These are phyloP conservation scores for Lucifuga dentata DNA, from an alignment of 2,113 vertebrate genomes.

Conservation along the genomic window DNA sequence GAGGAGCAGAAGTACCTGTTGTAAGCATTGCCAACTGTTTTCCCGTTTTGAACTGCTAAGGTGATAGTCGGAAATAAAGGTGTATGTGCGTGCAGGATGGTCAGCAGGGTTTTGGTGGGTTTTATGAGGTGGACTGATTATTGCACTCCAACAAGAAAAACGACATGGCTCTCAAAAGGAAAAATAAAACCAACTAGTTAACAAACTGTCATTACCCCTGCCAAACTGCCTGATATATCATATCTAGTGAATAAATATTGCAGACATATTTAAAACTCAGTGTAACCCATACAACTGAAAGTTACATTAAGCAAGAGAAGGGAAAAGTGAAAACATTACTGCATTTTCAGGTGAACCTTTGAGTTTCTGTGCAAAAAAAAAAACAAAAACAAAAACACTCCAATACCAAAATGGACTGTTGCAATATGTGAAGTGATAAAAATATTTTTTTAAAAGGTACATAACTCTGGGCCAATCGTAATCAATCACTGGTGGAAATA, in stretches of 20 bases:
- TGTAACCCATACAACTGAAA: constrained; percentile 73
- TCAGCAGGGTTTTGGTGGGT: constrained; percentile 69
- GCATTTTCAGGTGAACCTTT: constrained; percentile 75
- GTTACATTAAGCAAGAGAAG: constrained; percentile 74
- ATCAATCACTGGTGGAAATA: constrained; percentile 59
- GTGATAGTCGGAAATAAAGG: constrained; percentile 45
- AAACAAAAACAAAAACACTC: constrained; percentile 22
- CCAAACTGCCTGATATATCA: constrained; percentile 75
- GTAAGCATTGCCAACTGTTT: constrained; percentile 46
- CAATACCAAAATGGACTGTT: constrained; percentile 63
- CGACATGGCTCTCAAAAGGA: constrained; percentile 77
- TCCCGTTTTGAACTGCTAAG: constrained; percentile 48
- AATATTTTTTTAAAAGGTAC: constrained; percentile 60
- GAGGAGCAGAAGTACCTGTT: constrained; percentile 76
- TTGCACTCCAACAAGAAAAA: constrained; percentile 81
- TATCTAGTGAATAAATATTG: constrained; percentile 82
- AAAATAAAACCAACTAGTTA: constrained; percentile 57
- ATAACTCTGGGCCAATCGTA: constrained; percentile 63
- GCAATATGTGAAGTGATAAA: constrained; percentile 49
- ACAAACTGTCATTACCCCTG: constrained; percentile 72
- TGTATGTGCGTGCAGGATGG: constrained; percentile 50
- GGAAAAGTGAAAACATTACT: constrained; percentile 69
- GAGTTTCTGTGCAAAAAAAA: constrained; percentile 67
- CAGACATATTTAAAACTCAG: constrained; percentile 76
- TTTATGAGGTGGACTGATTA: constrained; percentile 82